Evolutionary conservation across 1,140 invertebrate species (phyloP).

Genomic region (Drosophila pruinosa): DNA sequence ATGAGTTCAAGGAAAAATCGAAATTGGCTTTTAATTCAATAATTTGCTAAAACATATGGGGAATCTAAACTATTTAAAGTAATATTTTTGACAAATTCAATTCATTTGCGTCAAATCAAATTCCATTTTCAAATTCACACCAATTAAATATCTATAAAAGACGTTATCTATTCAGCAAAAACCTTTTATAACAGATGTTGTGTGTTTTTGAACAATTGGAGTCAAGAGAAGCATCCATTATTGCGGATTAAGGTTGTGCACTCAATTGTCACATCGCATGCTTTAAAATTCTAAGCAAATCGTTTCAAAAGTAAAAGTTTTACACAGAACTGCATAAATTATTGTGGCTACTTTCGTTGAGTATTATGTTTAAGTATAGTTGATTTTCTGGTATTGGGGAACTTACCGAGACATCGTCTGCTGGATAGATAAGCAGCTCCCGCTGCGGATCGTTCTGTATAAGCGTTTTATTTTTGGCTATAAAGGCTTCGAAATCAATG

Average conservation of each 20-base stretch:
- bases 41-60: too few species aligned
- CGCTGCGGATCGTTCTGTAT: constrained; percentile 96
- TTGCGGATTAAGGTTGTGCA: neutral
- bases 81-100: neutral
- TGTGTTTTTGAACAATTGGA: neutral
- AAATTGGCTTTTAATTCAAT: too few species aligned
- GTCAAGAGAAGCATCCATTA: neutral
- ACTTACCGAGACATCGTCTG: constrained; percentile 95
- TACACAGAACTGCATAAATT: constrained; percentile 13
- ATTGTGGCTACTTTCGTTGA: constrained; percentile 8
- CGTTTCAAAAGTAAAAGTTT: constrained; percentile 27
- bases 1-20: too few species aligned
- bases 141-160: neutral
- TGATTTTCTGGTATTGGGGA: neutral
- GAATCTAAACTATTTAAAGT: too few species aligned
- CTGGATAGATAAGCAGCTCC: constrained; percentile 94
- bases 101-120: neutral
- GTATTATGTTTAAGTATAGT: neutral
- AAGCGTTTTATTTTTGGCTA: constrained; percentile 94
- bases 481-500: constrained; percentile 95
- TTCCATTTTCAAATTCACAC: neutral
- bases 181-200: neutral
- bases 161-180: neutral
- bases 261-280: neutral
- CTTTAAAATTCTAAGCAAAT: constrained; percentile 13